Evolutionary conservation across 2,113 vertebrate genomes (phyloP).

Genomic region (Phaethornis superciliosus): DNA sequence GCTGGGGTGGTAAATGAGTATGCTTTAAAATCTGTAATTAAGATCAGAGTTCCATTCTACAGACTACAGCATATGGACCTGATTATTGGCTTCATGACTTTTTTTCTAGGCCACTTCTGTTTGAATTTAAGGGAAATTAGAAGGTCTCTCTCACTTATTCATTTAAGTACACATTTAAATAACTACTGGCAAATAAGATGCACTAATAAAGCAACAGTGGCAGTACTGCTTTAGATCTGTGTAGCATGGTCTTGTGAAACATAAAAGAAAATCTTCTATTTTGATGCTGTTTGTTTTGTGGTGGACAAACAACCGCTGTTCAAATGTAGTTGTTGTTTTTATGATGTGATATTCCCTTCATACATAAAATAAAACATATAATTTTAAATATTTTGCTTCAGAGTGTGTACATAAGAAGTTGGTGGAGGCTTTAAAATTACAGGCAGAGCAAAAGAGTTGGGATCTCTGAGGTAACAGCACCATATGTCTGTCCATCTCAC

Average conservation of each 20-base stretch:
- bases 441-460: not conserved
- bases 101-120: not conserved
- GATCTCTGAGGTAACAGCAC: not conserved
- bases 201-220: not conserved
- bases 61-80: not conserved
- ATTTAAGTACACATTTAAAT: conserved; percentile 31
- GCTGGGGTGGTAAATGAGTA: not conserved
- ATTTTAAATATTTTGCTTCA: not conserved
- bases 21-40: conserved; percentile 49
- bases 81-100: not conserved
- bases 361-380: not conserved
- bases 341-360: not conserved
- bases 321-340: not conserved
- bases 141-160: not conserved
- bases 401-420: not conserved
- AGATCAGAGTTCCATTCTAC: not conserved
- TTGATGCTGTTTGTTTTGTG: not conserved
- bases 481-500: not conserved
- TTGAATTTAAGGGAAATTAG: conserved; percentile 32
- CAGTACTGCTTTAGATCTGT: not conserved
- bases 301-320: not conserved
- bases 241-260: not conserved
- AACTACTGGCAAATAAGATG: not conserved
- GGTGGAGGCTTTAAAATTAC: not conserved
- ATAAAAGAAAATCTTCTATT: not conserved